phyloP scores from a whole-genome alignment of 2,888 invertebrate genomes.

The Drosophila heteroneura region DNA sequence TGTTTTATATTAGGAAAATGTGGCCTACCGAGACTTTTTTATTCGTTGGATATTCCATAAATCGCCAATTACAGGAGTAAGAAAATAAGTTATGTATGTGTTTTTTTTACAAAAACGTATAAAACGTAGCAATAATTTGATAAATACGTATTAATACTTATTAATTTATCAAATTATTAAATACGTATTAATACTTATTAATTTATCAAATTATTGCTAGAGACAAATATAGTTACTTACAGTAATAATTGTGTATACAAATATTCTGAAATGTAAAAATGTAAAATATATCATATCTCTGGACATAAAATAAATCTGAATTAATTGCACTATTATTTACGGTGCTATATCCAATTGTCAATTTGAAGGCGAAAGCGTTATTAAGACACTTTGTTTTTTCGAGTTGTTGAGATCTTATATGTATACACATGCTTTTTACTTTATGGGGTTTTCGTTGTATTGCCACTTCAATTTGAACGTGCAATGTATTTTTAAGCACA shows the following conservation, averaged over 20 bases:
- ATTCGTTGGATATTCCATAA: background rate
- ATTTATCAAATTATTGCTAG: background rate
- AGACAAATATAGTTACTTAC: background rate
- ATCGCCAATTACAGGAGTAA: background rate
- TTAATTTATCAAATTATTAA: background rate
- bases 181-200: no score
- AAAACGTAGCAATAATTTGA: no score
- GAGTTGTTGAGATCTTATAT: slow-evolving; percentile 17
- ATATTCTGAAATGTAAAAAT: background rate
- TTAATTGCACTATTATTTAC: background rate
- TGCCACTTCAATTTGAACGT: slow-evolving; percentile 76
- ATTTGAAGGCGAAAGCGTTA: slow-evolving; percentile 19
- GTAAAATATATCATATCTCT: background rate
- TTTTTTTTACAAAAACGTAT: background rate
- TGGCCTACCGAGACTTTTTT: background rate
- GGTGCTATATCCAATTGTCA: background rate
- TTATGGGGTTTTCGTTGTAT: slow-evolving; percentile 59
- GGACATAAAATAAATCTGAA: background rate
- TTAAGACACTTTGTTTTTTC: background rate
- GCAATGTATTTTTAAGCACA: slow-evolving; percentile 75
- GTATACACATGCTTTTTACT: slow-evolving; percentile 24
- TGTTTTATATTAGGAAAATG: background rate
- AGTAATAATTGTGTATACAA: background rate
- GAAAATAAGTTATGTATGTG: no score
- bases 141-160: no score